Evolutionary conservation across 2,797 vertebrate genomes (phyloP).

Genomic region (Pseudomugil tenellus): DNA sequence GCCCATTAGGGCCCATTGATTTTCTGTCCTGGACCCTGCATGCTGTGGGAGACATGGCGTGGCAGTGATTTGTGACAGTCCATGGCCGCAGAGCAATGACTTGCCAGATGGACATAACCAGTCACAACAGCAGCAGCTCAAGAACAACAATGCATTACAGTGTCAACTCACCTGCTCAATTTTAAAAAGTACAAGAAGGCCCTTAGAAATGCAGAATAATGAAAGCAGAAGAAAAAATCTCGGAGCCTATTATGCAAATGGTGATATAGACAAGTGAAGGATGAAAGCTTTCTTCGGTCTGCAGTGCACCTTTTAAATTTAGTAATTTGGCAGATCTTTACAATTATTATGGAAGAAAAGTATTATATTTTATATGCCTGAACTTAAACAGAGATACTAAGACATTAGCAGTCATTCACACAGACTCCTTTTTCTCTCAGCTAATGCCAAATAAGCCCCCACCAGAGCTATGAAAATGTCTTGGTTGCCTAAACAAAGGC

Average conservation of each 20-base stretch:
- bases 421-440: not conserved
- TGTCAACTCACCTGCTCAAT: constrained; percentile 17
- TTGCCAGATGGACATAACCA: constrained; percentile 36
- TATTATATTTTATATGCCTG: not conserved
- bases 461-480: constrained; percentile 19
- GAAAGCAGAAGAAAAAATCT: not conserved
- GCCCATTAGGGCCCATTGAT: constrained; percentile 77
- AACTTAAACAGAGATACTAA: constrained; percentile 8
- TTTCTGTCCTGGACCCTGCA: constrained; percentile 64
- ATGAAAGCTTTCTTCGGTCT: not conserved
- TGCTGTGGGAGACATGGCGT: constrained; percentile 60
- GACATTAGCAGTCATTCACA: constrained; percentile 1
- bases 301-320: not conserved
- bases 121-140: constrained; percentile 21
- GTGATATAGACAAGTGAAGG: not conserved
- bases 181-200: not conserved
- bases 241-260: not conserved
- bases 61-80: constrained; percentile 76
- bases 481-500: constrained; percentile 17
- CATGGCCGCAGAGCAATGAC: constrained; percentile 48
- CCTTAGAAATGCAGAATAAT: not conserved
- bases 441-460: constrained; percentile 21
- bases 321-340: not conserved
- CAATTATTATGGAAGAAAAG: not conserved
- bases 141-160: constrained; percentile 15